These are phyloP conservation scores for Eubucco bourcierii DNA, from an alignment of 2,113 vertebrate genomes.

Conservation along the genomic window DNA sequence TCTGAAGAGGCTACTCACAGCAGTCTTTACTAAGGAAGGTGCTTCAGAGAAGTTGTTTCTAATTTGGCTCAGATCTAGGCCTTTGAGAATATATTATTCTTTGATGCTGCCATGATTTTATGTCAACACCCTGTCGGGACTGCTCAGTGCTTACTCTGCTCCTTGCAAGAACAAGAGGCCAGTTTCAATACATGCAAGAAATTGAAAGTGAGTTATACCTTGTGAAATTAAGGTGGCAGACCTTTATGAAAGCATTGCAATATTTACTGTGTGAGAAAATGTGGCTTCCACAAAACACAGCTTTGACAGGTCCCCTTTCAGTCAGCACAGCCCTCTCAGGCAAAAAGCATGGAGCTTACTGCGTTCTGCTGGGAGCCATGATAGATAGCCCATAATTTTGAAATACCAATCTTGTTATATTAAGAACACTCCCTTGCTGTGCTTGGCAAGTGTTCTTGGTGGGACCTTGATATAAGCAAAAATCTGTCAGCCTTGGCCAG, in stretches of 20 bases:
- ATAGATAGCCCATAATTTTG: background rate
- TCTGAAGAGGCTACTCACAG: background rate
- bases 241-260: background rate
- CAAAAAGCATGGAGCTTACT: background rate
- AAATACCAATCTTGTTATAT: conserved; percentile 10
- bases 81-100: background rate
- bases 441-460: background rate
- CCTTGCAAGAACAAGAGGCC: background rate
- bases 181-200: background rate
- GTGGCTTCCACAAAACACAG: background rate
- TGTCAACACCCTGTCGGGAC: background rate
- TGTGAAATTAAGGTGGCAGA: background rate
- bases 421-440: conserved; percentile 6
- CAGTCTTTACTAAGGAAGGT: background rate
- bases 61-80: conserved; percentile 9
- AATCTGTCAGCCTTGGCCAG: conserved; percentile 15
- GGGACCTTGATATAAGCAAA: background rate
- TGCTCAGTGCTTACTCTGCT: background rate
- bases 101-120: background rate
- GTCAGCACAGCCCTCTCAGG: background rate
- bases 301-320: background rate
- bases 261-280: background rate
- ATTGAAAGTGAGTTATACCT: background rate
- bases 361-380: background rate
- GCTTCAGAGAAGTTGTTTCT: background rate